These are phyloP conservation scores for Chrysina gloriosa DNA, from an alignment of 2,888 invertebrate genomes.

Conservation along the genomic window DNA sequence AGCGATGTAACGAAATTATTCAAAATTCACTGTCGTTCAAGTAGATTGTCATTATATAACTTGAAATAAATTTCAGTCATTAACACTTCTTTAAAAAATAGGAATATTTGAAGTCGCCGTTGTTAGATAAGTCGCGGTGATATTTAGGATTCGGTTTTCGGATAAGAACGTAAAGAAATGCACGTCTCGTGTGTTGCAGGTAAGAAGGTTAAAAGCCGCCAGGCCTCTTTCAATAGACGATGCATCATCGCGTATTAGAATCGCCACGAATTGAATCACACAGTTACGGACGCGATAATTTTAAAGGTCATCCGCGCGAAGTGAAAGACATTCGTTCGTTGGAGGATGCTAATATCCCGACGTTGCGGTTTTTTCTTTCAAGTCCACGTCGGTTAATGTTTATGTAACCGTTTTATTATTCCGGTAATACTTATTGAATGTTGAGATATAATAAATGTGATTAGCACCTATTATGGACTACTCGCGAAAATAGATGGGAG, in stretches of 20 bases:
- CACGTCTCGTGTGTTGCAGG: not conserved
- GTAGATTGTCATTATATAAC: not conserved
- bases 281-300: slow-evolving; percentile 1
- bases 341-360: slow-evolving; percentile 1
- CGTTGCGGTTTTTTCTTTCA: not conserved
- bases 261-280: not conserved
- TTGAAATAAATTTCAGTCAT: not conserved
- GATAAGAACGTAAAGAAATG: not conserved
- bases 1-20: not conserved
- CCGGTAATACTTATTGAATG: not conserved
- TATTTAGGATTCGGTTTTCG: not conserved
- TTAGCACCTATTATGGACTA: not conserved
- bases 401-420: slow-evolving; percentile 5
- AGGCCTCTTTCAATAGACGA: not conserved
- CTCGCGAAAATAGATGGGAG: no score
- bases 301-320: slow-evolving; percentile 10
- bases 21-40: not conserved
- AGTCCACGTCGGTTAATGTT: not conserved
- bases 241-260: not conserved
- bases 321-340: slow-evolving; percentile 19
- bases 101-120: no score
- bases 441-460: slow-evolving; percentile 1
- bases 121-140: not conserved
- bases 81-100: not conserved
- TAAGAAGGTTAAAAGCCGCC: slow-evolving; percentile 12